Conservation (phyloP, 2,797 vertebrate genomes). For the Poecile montanus region DNA sequence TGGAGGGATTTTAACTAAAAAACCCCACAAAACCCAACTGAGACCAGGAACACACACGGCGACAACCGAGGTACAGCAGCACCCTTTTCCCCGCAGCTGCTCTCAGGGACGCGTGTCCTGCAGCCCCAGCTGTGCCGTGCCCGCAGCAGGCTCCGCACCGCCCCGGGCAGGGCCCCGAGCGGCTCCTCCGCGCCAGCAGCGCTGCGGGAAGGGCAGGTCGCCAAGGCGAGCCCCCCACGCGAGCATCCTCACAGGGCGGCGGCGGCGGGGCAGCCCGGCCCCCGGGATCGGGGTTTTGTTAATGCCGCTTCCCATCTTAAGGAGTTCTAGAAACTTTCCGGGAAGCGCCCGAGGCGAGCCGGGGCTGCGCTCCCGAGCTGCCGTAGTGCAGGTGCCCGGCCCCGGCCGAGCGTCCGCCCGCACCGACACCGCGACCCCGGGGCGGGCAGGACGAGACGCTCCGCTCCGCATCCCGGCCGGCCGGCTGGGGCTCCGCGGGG, state of each 20-base stretch:
- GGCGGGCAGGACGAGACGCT: neutral
- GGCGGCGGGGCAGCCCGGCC: no score
- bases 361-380: neutral
- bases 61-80: neutral
- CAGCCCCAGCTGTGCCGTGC: neutral
- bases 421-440: neutral
- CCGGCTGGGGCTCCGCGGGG: no score
- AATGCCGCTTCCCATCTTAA: neutral
- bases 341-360: neutral
- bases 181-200: neutral
- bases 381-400: neutral
- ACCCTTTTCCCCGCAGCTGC: neutral
- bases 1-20: neutral
- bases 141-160: neutral
- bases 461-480: neutral
- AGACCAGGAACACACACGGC: neutral
- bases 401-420: neutral
- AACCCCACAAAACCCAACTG: neutral
- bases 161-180: neutral
- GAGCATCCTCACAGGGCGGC: neutral
- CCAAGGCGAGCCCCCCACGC: neutral
- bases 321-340: conserved; percentile 39
- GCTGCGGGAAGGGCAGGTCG: neutral
- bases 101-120: neutral
- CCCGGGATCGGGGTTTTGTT: neutral